A percentile compares a stretch with the other conserved stretches of the same genome.
Conservation (phyloP, 1,140 invertebrate genomes). For the Wasmannia auropunctata region DNA sequence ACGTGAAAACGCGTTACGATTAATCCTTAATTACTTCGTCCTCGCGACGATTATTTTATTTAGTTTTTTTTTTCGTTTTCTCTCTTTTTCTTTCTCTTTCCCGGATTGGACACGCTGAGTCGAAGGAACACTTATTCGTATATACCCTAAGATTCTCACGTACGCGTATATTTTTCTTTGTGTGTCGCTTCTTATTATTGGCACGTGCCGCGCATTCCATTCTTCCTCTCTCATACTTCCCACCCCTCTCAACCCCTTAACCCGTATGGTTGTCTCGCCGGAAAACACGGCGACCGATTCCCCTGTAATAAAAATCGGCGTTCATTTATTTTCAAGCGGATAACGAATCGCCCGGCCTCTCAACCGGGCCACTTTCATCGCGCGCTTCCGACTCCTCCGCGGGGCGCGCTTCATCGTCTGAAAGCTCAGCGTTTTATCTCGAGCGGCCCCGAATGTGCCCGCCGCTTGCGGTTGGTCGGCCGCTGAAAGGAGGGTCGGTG, state of each 20-base stretch:
- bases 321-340: constrained; percentile 9
- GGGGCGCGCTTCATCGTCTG: constrained; percentile 30
- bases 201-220: constrained; percentile 31
- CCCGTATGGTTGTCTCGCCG: background rate
- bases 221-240: background rate
- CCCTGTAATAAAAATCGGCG: background rate
- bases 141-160: constrained; percentile 41
- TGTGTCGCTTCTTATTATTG: constrained; percentile 39
- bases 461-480: too few relatives aligned
- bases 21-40: constrained; percentile 23
- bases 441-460: constrained; percentile 5
- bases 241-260: background rate
- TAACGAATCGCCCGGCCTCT: constrained; percentile 5
- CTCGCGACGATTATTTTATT: background rate
- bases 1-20: constrained; percentile 35
- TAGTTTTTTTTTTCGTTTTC: background rate
- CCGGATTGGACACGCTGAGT: constrained; percentile 50
- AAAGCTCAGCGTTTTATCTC: constrained; percentile 29
- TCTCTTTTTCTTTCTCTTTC: background rate
- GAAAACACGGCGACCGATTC: background rate
- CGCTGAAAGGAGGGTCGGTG: background rate
- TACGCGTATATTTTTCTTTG: constrained; percentile 39
- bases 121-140: constrained; percentile 58
- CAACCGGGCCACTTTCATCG: constrained; percentile 6
- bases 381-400: background rate